Evolutionary conservation across 2,797 vertebrate genomes (phyloP), one percentile per base, ranked within the genome.

Genomic region (Aratinga solstitialis): DNA sequence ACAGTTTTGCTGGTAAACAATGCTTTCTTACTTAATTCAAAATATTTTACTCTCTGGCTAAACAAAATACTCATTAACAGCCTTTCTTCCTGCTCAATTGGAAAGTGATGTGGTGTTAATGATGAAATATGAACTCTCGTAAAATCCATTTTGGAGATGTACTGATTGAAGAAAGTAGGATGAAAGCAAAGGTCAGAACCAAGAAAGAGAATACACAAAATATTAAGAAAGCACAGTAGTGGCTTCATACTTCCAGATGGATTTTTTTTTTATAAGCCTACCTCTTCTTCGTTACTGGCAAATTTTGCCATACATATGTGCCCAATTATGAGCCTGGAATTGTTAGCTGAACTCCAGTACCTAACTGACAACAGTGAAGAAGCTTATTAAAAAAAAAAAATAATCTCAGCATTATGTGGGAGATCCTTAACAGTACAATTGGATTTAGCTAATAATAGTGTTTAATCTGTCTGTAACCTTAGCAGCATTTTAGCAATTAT

Each of bases 401-500:
- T 40, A 7, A 21, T 17, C 34, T 72, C 48, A 63, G 48, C 26
- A 62, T 86, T 88, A 65, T 53, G 45, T 66, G 40, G 34, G 38
- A 84, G 71, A 69, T 82, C 29, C 18, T 32, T 79, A 90, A 65
- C 9, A 56, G 23, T 61, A 53, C 30, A 75, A 20, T 40, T 77
- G 20, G 42, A 67, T 90, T 89, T 90, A 76, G 40, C 36, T 90
- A 93, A 43, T 88, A 87, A 61, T 53, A 24, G 48, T 85, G 13
- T 84, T 91, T 91, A 90, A 88, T 78, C 50, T 91, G 23, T 48
- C 59, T 84, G 50, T 71, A 91, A 63, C 38, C 30, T 87, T 94
- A 87, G 71, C n/a, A 86, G 53, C 13, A 76, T 76, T 76, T 67
- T 59, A 76, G 54, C 50, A 82, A 68, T 71, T 81, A 54, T 76